Evolutionary conservation across 2,888 invertebrate genomes (phyloP), one percentile per base, ranked within the genome.

Genomic region (Caprella mutica): DNA sequence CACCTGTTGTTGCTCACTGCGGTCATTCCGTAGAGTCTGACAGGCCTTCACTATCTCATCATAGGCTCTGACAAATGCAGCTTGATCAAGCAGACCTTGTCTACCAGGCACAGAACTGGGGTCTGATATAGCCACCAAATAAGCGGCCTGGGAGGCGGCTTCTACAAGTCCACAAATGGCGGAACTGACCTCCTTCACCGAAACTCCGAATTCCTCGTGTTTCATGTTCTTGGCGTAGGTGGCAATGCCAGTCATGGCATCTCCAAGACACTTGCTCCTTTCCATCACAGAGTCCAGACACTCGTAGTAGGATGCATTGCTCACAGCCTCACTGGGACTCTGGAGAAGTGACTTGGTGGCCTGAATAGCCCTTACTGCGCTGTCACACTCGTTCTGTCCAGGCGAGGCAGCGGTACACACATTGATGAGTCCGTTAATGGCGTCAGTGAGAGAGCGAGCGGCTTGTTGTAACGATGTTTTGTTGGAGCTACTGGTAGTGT

Each of bases 321-420:
- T 86, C 67, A 94, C 80, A 0, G 94, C 91, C 72, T 94, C 89
- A 50, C 81, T 81, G 19, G 93, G 90, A 70, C 86, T 83, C 67
- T 86, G 84, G 50, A 97, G 77, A 61, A 93, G 76, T 1, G 86
- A 84, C 21, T 84, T 80, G 72, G 88, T 81, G 56, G 87, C 84
- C 73, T 88, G 85, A 59, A 97, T 92, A 72, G 88, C 87, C 65
- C 94, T 78, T 54, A 96, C 84, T 1, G 96, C 94, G 67, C 88
- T 93, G 71, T 91, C 92, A 74, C 97, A 97, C 71, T 97, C 96
- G 72, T 88, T 90, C 75, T 94, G 93, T 0, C 96, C 93, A 0
- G 96, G 94, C 0, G 91, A 89, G 0, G 90, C 88, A 33, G 84
- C 84, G 1, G 90, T 90, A 71, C 85, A 87, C 5, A 86, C 83